Percentiles rank a stretch among this genome's conserved stretches.
Evolutionary conservation across 2,113 vertebrate species (phyloP).

Genomic region (Psettodes erumei): DNA sequence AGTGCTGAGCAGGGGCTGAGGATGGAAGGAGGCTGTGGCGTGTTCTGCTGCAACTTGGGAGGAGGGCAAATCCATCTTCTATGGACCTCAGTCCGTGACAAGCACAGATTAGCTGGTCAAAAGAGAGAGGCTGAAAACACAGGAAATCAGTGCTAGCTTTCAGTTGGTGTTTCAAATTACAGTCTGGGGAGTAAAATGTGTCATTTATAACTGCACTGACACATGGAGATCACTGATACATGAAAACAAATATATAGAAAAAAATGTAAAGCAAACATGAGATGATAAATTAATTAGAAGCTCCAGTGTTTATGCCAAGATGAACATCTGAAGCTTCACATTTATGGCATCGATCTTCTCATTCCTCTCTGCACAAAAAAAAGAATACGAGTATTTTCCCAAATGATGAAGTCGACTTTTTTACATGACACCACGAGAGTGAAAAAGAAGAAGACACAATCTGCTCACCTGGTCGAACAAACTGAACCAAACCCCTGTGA

Average conservation of each 20-base stretch:
- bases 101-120: conserved; percentile 55
- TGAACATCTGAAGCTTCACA: background rate
- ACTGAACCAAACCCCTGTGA: background rate
- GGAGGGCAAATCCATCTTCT: conserved; percentile 68
- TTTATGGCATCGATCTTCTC: no score
- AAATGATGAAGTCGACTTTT: background rate
- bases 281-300: no score
- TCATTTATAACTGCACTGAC: background rate
- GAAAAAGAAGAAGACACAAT: background rate
- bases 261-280: background rate
- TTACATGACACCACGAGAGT: no score
- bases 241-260: background rate
- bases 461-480: background rate
- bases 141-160: conserved; percentile 3
- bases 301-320: background rate
- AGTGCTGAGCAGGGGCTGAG: background rate
- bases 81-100: conserved; percentile 41
- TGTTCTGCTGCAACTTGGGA: conserved; percentile 40
- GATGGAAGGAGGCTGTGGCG: conserved; percentile 18
- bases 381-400: background rate
- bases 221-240: background rate
- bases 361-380: background rate
- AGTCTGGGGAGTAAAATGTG: background rate
- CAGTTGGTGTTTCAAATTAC: background rate
- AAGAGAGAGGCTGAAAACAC: conserved; percentile 17